Percentiles rank a stretch among this genome's conserved stretches.
Evolutionary conservation across 1,140 invertebrate species (phyloP).

Genomic region (Marisa cornuarietis): DNA sequence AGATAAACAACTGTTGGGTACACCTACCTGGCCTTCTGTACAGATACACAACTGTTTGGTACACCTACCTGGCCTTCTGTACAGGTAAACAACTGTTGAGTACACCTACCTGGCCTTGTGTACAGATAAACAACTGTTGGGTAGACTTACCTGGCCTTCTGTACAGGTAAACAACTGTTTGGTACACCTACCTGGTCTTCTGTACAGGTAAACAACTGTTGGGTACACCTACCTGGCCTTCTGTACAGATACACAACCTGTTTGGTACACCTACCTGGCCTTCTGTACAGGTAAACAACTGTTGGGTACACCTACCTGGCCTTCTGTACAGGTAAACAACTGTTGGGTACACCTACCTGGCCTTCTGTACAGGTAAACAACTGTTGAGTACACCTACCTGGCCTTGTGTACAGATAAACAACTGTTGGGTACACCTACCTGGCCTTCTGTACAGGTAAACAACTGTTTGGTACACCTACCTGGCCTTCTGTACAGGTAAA

Average conservation of each 20-base stretch:
- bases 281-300: slow-evolving; percentile 49
- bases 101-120: slow-evolving; percentile 45
- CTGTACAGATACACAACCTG: background rate
- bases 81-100: background rate
- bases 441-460: slow-evolving; percentile 48
- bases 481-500: too few species aligned
- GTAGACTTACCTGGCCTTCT: slow-evolving; percentile 23
- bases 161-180: too few species aligned
- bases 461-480: too few species aligned
- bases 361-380: background rate
- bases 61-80: background rate
- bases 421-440: slow-evolving; percentile 37
- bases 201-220: background rate
- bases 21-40: too few species aligned
- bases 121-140: slow-evolving; percentile 47
- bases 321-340: too few species aligned
- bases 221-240: background rate
- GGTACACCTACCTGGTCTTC: too few species aligned
- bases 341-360: too few species aligned
- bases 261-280: slow-evolving; percentile 40
- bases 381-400: background rate
- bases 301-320: slow-evolving; percentile 12
- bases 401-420: background rate
- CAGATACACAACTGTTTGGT: background rate
- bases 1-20: too few species aligned